These are phyloP conservation scores for Calycopis cecrops DNA, from an alignment of 1,140 invertebrate species.

Conservation along the genomic window DNA sequence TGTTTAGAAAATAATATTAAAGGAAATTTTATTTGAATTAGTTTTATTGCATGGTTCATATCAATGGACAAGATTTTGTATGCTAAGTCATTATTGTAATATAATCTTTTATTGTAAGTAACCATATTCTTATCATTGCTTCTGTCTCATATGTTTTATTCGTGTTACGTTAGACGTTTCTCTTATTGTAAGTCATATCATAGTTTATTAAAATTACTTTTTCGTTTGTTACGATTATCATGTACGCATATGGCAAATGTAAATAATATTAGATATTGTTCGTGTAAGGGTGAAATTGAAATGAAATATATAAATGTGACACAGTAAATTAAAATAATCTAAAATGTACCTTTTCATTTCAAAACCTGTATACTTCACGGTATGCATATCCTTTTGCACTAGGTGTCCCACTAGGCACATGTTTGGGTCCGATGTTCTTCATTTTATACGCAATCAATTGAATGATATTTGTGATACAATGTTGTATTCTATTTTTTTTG, in stretches of 20 bases:
- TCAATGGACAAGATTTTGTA: not conserved
- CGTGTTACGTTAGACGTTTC: slow-evolving; percentile 8
- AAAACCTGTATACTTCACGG: slow-evolving; percentile 4
- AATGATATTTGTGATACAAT: slow-evolving; percentile 16
- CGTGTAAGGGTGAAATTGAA: slow-evolving; percentile 5
- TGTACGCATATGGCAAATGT: not conserved
- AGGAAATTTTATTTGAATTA: slow-evolving; percentile 3
- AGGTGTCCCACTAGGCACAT: slow-evolving; percentile 5
- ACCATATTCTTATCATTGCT: slow-evolving; percentile 1
- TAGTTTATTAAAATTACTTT: slow-evolving; percentile 3
- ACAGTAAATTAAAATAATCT: not conserved
- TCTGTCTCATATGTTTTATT: slow-evolving; percentile 7
- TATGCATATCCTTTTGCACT: slow-evolving; percentile 1
- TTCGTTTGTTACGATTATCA: slow-evolving; percentile 3
- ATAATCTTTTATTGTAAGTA: slow-evolving; percentile 1
- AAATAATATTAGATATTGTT: not conserved
- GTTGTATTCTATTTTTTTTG: slow-evolving; percentile 16
- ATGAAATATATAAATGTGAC: slow-evolving; percentile 5
- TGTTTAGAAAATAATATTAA: slow-evolving; percentile 1
- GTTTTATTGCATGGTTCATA: slow-evolving; percentile 5
- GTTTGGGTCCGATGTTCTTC: slow-evolving; percentile 8
- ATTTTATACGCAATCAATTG: slow-evolving; percentile 8
- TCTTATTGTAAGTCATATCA: slow-evolving; percentile 7
- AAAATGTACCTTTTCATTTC: slow-evolving; percentile 10
- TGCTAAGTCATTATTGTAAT: slow-evolving; percentile 8